Percentiles rank a stretch among this genome's conserved stretches.
Conservation (phyloP, 2,113 vertebrate genomes). For the Gracilinanus agilis region DNA sequence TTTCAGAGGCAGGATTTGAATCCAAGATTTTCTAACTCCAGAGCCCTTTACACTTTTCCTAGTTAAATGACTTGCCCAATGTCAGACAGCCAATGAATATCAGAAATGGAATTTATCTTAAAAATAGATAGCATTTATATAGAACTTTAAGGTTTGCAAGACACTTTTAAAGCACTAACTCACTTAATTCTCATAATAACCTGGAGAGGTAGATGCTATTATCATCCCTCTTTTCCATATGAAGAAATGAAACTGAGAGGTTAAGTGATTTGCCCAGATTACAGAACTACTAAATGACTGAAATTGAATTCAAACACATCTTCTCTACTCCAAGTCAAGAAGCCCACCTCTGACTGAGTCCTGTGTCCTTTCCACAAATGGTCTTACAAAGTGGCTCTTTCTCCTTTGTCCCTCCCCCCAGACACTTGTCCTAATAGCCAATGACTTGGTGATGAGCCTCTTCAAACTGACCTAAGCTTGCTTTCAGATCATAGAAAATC, state of each 20-base stretch:
- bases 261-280: not conserved
- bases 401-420: too few species aligned
- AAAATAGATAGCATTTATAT: too few species aligned
- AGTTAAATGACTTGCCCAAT: too few species aligned
- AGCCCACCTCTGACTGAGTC: not conserved
- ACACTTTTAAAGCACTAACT: too few species aligned
- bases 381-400: not conserved
- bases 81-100: too few species aligned
- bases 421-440: not conserved
- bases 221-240: not conserved
- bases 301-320: not conserved
- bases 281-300: not conserved
- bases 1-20: too few species aligned
- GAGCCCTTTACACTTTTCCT: too few species aligned
- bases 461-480: not conserved
- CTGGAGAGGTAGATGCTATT: too few species aligned
- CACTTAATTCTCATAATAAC: not conserved
- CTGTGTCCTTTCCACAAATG: too few species aligned
- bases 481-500: not conserved
- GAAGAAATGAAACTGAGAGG: not conserved
- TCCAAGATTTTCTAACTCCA: too few species aligned
- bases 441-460: not conserved
- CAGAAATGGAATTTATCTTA: too few species aligned
- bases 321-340: not conserved
- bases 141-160: too few species aligned